Evolutionary conservation across 2,888 invertebrate genomes (phyloP).

Genomic region (Tipula lateralis): DNA sequence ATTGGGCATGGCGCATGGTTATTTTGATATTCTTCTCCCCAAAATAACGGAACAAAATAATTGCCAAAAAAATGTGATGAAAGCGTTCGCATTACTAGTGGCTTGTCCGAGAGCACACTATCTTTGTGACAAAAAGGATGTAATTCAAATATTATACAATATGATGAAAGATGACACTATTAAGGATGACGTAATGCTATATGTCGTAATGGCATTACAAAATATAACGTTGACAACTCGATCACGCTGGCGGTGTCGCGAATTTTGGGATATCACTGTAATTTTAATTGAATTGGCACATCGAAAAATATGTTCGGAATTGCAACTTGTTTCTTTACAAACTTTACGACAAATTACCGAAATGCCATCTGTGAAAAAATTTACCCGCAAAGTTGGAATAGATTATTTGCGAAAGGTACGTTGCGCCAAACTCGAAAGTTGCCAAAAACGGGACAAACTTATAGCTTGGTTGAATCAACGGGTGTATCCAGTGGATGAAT

Average conservation of each 20-base stretch:
- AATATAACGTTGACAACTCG: constrained; percentile 41
- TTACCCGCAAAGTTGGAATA: constrained; percentile 37
- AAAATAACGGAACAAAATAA: constrained; percentile 36
- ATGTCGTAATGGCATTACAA: constrained; percentile 38
- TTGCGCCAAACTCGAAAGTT: not conserved
- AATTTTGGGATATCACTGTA: constrained; percentile 41
- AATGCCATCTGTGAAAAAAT: constrained; percentile 44
- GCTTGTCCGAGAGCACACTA: not conserved
- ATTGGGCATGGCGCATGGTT: constrained; percentile 40
- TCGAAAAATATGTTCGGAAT: constrained; percentile 36
- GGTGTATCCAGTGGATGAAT: not conserved
- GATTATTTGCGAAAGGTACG: not conserved
- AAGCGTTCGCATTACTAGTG: constrained; percentile 42
- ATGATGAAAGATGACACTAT: constrained; percentile 39
- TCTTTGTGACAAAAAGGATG: not conserved
- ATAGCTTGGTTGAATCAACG: not conserved
- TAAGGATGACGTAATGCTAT: not conserved
- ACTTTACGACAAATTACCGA: constrained; percentile 41
- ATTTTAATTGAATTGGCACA: constrained; percentile 39
- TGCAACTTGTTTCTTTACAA: constrained; percentile 43
- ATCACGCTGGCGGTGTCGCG: constrained; percentile 42
- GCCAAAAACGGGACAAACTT: not conserved
- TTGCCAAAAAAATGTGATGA: constrained; percentile 38
- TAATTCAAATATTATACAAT: not conserved
- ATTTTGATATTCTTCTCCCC: constrained; percentile 42